phyloP scores from a whole-genome alignment of 2,888 invertebrate species.

The Archips crataeganus region DNA sequence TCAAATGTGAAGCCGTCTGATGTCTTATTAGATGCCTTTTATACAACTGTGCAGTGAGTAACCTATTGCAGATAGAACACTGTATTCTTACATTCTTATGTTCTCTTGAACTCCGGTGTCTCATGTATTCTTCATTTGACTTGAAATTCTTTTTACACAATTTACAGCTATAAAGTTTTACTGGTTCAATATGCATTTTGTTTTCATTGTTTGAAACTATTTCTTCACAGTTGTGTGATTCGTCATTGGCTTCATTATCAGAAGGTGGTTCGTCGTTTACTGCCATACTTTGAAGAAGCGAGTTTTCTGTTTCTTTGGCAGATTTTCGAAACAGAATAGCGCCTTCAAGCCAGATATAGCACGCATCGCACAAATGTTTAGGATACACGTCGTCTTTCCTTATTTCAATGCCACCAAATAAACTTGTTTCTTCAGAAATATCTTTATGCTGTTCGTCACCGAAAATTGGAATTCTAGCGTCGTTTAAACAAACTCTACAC shows the following conservation, averaged over 20 bases:
- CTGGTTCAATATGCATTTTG: conserved; percentile 23
- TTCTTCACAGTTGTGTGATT: conserved; percentile 36
- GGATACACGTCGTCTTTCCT: conserved; percentile 58
- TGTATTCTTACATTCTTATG: conserved; percentile 55
- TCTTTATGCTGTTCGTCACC: conserved; percentile 48
- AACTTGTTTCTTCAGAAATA: conserved; percentile 59
- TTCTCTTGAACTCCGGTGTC: conserved; percentile 53
- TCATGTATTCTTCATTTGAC: conserved; percentile 47
- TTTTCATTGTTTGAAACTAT: conserved; percentile 8
- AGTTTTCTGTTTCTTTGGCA: conserved; percentile 58
- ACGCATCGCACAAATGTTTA: conserved; percentile 61
- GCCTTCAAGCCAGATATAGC: conserved; percentile 56
- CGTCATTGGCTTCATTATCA: conserved; percentile 20
- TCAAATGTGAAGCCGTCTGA: conserved; percentile 56
- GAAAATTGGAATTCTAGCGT: conserved; percentile 61
- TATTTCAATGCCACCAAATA: conserved; percentile 59
- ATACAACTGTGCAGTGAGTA: conserved; percentile 56
- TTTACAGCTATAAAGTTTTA: conserved; percentile 44
- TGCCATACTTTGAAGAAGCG: conserved; percentile 48
- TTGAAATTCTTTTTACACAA: conserved; percentile 48
- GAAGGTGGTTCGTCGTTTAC: not conserved
- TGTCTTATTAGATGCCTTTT: conserved; percentile 57
- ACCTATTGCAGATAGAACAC: conserved; percentile 51
- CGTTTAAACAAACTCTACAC: conserved; percentile 70
- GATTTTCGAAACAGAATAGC: conserved; percentile 62